Conservation (phyloP, 2,797 vertebrate genomes). For the Chloroceryle inda region DNA sequence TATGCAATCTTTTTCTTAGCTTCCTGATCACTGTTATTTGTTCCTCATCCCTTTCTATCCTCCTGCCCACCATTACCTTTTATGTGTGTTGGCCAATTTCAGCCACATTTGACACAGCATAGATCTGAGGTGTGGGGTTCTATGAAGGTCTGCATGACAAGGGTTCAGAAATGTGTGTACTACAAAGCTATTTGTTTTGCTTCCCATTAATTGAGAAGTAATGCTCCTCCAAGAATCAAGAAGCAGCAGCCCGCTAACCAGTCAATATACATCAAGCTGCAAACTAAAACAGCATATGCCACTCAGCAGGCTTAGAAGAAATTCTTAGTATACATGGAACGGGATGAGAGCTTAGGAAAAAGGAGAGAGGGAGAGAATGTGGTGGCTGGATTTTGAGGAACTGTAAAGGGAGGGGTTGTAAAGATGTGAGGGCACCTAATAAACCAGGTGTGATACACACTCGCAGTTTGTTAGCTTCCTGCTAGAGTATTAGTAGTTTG, state of each 20-base stretch:
- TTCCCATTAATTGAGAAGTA: not conserved
- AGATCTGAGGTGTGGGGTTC: not conserved
- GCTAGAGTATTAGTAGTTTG: not conserved
- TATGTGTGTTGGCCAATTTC: not conserved
- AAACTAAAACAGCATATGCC: not conserved
- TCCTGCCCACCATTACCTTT: not conserved
- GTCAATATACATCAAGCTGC: accelerated
- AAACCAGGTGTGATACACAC: not conserved
- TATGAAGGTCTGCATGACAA: accelerated
- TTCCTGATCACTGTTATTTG: not conserved
- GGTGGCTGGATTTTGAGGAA: not conserved
- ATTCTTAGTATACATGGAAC: not conserved
- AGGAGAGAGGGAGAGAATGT: not conserved
- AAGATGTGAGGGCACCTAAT: not conserved
- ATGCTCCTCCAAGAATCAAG: not conserved
- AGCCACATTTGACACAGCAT: accelerated
- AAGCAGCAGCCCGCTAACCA: not conserved
- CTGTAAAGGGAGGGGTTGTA: not conserved
- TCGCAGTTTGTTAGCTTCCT: not conserved
- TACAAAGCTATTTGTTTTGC: not conserved
- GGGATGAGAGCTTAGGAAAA: not conserved
- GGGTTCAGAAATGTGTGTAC: not conserved
- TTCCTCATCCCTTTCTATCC: not conserved
- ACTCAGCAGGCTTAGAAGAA: not conserved
- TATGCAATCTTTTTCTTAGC: not conserved